Conservation (phyloP, 2,797 vertebrate species). For the Tragelaphus oryx region DNA sequence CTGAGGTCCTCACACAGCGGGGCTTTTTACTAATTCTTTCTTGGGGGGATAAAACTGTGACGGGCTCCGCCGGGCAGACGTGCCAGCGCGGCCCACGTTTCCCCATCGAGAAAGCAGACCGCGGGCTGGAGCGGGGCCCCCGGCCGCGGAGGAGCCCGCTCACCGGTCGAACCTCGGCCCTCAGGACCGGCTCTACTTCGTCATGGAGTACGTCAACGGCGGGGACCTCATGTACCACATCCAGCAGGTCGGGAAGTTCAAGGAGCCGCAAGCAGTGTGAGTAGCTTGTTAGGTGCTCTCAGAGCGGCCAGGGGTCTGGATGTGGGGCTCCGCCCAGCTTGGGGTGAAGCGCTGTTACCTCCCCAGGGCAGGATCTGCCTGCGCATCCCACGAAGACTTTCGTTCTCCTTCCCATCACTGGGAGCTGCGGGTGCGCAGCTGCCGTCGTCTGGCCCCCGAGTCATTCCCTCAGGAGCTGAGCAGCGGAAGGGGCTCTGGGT, state of each 20-base stretch:
- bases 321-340: background rate
- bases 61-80: background rate
- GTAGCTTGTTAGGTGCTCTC: constrained; percentile 64
- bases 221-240: constrained; percentile 96
- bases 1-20: fast-evolving
- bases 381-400: background rate
- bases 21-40: background rate
- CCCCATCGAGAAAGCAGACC: background rate
- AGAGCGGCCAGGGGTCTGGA: fast-evolving
- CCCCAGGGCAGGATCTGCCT: background rate
- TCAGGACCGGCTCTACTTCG: constrained; percentile 96
- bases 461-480: fast-evolving
- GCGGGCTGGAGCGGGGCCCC: fast-evolving
- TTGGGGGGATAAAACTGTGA: fast-evolving
- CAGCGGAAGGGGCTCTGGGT: fast-evolving
- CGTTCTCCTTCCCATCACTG: fast-evolving
- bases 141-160: fast-evolving
- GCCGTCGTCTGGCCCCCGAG: fast-evolving
- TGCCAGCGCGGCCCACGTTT: fast-evolving
- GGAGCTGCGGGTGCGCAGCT: fast-evolving
- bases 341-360: fast-evolving
- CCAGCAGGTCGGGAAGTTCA: constrained; percentile 92
- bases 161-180: background rate
- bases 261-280: constrained; percentile 99
- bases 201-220: constrained; percentile 98